Conservation (phyloP, 1,140 invertebrate species). For the Archivesica marissinica region DNA sequence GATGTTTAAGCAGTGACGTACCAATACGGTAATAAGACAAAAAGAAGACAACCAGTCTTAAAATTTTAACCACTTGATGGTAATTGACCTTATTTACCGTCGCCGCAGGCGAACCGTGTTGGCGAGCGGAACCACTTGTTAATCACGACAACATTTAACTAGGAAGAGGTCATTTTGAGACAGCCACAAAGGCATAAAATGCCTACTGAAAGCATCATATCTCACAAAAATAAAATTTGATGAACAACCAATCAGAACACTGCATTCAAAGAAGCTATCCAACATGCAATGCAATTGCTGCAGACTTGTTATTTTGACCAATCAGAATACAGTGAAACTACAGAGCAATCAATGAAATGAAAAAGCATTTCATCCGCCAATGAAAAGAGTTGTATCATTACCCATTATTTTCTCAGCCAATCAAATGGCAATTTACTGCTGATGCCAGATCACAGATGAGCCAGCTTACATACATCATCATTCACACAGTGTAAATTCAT, state of each 20-base stretch:
- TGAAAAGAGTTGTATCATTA: constrained; percentile 34
- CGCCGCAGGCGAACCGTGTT: too few relatives aligned
- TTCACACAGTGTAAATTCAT: constrained; percentile 25
- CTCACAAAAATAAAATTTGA: not conserved
- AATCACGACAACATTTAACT: too few relatives aligned
- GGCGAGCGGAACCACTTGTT: too few relatives aligned
- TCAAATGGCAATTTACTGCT: constrained; percentile 49
- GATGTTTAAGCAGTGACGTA: too few relatives aligned
- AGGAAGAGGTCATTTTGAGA: too few relatives aligned
- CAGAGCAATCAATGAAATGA: not conserved
- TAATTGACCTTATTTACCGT: too few relatives aligned
- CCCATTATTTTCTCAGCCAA: constrained; percentile 55
- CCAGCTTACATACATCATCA: constrained; percentile 30
- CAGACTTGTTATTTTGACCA: not conserved
- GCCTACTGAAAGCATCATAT: too few relatives aligned
- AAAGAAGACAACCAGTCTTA: too few relatives aligned
- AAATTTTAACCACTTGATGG: too few relatives aligned
- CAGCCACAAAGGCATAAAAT: too few relatives aligned
- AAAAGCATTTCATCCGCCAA: constrained; percentile 23
- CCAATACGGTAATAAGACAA: too few relatives aligned
- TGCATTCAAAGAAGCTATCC: not conserved
- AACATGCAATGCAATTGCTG: not conserved
- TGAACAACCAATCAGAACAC: not conserved
- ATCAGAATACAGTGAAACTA: not conserved
- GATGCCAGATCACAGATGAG: constrained; percentile 55